Percentiles rank a stretch among this genome's conserved stretches.
Evolutionary conservation across 1,140 invertebrate genomes (phyloP).

Genomic region (Drosophila ogumai): DNA sequence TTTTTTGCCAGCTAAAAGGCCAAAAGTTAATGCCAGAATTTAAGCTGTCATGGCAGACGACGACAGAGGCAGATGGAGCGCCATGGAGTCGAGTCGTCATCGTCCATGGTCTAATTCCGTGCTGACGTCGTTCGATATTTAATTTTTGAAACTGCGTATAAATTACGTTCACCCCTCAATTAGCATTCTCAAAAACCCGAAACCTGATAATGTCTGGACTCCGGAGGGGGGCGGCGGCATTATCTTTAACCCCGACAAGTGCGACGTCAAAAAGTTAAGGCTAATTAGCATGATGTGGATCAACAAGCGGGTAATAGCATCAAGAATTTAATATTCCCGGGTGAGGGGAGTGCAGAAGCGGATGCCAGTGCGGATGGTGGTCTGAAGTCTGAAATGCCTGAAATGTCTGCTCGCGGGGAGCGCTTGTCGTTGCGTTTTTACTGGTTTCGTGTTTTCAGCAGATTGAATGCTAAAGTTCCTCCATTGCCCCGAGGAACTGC

Average conservation of each 20-base stretch:
- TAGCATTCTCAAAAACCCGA: slow-evolving; percentile 36
- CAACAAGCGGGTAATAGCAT: slow-evolving; percentile 45
- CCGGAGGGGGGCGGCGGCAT: background rate
- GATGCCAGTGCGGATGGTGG: slow-evolving; percentile 2
- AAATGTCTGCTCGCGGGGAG: slow-evolving; percentile 16
- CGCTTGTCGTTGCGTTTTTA: slow-evolving; percentile 14
- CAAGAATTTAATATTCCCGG: slow-evolving; percentile 42
- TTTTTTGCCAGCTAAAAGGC: slow-evolving; percentile 18
- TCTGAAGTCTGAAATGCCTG: slow-evolving; percentile 21
- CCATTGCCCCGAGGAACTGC: slow-evolving; percentile 29
- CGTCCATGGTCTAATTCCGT: slow-evolving; percentile 3
- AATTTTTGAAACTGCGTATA: slow-evolving; percentile 29
- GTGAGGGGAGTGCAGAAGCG: slow-evolving; percentile 14
- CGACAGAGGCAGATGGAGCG: slow-evolving; percentile 12
- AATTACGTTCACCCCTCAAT: slow-evolving; percentile 45
- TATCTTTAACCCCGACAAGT: slow-evolving; percentile 36
- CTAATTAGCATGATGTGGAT: slow-evolving; percentile 56
- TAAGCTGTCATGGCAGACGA: slow-evolving; percentile 16
- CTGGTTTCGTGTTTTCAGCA: slow-evolving; percentile 34
- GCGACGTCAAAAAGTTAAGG: slow-evolving; percentile 44
- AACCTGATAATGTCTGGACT: slow-evolving; percentile 40
- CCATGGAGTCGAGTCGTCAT: slow-evolving; percentile 5
- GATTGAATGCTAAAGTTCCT: slow-evolving; percentile 43
- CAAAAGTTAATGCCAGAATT: slow-evolving; percentile 13
- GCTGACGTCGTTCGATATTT: slow-evolving; percentile 40